Evolutionary conservation across 2,888 invertebrate species (phyloP), one percentile per base, ranked within the genome.

Genomic region (Nomada lathburiana): DNA sequence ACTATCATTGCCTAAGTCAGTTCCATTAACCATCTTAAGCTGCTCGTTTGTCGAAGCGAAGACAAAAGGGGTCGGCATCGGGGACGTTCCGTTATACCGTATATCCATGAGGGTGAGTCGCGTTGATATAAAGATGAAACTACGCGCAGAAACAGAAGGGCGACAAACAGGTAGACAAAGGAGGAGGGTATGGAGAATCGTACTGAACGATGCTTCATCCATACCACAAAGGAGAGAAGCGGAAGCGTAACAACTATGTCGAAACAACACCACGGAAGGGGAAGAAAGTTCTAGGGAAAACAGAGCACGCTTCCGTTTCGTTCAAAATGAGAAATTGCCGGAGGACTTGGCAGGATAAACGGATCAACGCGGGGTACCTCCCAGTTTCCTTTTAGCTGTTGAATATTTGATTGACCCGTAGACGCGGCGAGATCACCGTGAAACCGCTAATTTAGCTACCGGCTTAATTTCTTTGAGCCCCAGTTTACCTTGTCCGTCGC

Each of bases 11-110:
- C 69, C 78, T 83, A 74, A 83, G 82, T 83, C 86, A 88, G 87
- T 89, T 88, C 86, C 87, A 90, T 90, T 88, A 90, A 68, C 76
- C 76, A 68, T 53, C 74, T 63, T 62, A 69, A 63, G 53, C 67
- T 50, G 65, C 68, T 75, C 62, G 75, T 81, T 81, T 62, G 77
- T 77, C 72, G 77, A 65, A 36, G 42, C n/a, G 63, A 20, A 74
- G 52, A 7, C 9, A 53, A 52, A 53, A 50, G 55, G 36, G 52
- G 63, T 42, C 50, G 26, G 52, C 44, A 5, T 16, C 70, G 29
- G 64, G 65, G 75, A 10, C 67, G 67, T 78, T 80, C 74, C 70
- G 80, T 85, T 86, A 78, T 75, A 74, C 62, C 75, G 62, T 76
- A 83, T 72, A 79, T 68, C 53, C 47, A n/a, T 16, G 53, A 47